Percentiles rank a stretch among this genome's conserved stretches.
Evolutionary conservation across 1,140 invertebrate species (phyloP).

Genomic region (Asbolus verrucosus): DNA sequence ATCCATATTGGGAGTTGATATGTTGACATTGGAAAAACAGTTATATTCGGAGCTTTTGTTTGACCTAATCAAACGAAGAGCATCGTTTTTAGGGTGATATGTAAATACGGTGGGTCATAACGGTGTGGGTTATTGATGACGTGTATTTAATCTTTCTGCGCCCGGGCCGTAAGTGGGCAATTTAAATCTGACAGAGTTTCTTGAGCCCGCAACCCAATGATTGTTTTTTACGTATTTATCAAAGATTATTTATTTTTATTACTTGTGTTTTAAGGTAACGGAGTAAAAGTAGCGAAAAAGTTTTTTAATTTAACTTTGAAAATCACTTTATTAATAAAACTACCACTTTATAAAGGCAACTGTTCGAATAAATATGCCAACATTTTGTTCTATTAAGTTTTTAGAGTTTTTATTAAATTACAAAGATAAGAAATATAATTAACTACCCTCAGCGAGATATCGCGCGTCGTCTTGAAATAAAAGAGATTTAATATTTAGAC

Average conservation of each 20-base stretch:
- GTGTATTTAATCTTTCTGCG: no score
- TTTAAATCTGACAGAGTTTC: no score
- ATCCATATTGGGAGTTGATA: background rate
- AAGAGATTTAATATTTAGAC: conserved; percentile 49
- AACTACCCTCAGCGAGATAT: conserved; percentile 29
- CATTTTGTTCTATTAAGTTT: conserved; percentile 37
- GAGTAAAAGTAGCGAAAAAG: background rate
- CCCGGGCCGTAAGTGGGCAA: no score
- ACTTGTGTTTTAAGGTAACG: background rate
- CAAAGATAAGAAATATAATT: conserved; percentile 40
- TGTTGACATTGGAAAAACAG: conserved; percentile 4
- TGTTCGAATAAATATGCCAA: conserved; percentile 20
- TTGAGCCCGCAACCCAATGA: no score
- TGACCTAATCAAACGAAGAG: conserved; percentile 6
- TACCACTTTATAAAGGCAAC: conserved; percentile 17
- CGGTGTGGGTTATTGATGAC: background rate
- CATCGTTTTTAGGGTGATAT: conserved; percentile 4
- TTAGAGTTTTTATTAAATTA: conserved; percentile 41
- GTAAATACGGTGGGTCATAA: background rate
- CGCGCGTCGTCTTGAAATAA: conserved; percentile 42
- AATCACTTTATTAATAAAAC: conserved; percentile 22
- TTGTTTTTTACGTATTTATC: background rate
- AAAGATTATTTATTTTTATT: conserved; percentile 12
- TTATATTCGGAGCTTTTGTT: conserved; percentile 8
- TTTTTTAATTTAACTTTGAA: conserved; percentile 37